Conservation (phyloP, 1,140 invertebrate genomes). For the Druon quercuslanigerum region DNA sequence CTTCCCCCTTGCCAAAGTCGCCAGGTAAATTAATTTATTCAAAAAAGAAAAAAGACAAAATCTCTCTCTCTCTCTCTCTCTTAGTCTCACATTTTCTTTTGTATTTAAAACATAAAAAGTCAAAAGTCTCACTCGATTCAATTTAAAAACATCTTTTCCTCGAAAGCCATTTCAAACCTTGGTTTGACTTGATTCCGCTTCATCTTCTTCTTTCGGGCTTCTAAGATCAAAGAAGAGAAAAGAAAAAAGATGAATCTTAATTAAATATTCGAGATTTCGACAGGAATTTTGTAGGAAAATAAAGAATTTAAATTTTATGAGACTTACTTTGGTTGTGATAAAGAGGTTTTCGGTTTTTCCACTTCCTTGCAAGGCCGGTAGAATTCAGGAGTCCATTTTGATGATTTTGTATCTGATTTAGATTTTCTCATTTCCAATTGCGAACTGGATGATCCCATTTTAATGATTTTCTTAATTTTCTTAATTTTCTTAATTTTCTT, state of each 20-base stretch:
- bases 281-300: no score
- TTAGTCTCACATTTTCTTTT: neutral
- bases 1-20: constrained; percentile 92
- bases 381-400: constrained; percentile 1
- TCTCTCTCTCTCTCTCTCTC: no score
- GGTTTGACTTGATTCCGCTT: no score
- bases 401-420: neutral
- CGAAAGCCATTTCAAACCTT: no score
- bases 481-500: no score
- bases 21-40: constrained; percentile 83
- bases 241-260: no score
- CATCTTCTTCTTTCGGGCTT: no score
- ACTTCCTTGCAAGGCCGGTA: constrained; percentile 2
- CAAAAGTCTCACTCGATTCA: neutral
- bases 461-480: neutral
- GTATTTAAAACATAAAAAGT: neutral
- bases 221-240: no score
- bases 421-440: constrained; percentile 13
- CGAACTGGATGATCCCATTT: constrained; percentile 14
- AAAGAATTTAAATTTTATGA: no score
- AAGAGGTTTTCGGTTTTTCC: neutral
- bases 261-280: no score
- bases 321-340: neutral
- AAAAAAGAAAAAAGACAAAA: neutral
- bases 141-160: no score